Evolutionary conservation across 1,140 invertebrate species (phyloP).

Genomic region (Proales similis): DNA sequence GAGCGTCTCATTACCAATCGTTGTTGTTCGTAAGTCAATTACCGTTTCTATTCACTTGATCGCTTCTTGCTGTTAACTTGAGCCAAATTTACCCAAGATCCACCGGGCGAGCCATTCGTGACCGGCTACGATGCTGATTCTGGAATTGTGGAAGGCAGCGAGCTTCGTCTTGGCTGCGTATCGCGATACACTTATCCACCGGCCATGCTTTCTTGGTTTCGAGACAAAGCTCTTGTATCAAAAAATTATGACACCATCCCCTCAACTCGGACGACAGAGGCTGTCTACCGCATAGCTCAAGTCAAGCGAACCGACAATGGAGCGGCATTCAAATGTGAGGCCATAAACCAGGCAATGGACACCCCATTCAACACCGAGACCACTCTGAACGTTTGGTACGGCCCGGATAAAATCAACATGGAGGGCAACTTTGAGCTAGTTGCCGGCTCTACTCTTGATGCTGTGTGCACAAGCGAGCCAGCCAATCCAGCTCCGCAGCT

Average conservation of each 20-base stretch:
- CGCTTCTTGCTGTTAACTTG: no score
- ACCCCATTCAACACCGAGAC: constrained; percentile 3
- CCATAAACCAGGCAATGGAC: constrained; percentile 33
- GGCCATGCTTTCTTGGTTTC: constrained; percentile 21
- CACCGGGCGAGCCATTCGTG: constrained; percentile 18
- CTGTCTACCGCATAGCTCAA: constrained; percentile 12
- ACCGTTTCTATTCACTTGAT: no score
- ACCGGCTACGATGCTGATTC: not conserved
- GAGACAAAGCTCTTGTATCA: constrained; percentile 17
- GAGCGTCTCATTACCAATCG: constrained; percentile 20
- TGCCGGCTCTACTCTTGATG: not conserved
- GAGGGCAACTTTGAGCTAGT: constrained; percentile 28
- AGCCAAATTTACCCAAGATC: constrained; percentile 8
- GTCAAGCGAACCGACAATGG: constrained; percentile 12
- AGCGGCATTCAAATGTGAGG: constrained; percentile 19
- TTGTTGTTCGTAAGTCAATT: constrained; percentile 37
- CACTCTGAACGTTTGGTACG: constrained; percentile 20
- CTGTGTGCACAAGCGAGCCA: constrained; percentile 14
- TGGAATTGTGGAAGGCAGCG: constrained; percentile 14
- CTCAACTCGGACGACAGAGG: constrained; percentile 7
- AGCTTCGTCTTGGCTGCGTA: constrained; percentile 1
- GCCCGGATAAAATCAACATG: constrained; percentile 24
- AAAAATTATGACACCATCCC: constrained; percentile 27
- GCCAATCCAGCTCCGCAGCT: constrained; percentile 22
- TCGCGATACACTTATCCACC: constrained; percentile 23